phyloP scores from a whole-genome alignment of 2,797 vertebrate species.

The Emydoidea blandingii region DNA sequence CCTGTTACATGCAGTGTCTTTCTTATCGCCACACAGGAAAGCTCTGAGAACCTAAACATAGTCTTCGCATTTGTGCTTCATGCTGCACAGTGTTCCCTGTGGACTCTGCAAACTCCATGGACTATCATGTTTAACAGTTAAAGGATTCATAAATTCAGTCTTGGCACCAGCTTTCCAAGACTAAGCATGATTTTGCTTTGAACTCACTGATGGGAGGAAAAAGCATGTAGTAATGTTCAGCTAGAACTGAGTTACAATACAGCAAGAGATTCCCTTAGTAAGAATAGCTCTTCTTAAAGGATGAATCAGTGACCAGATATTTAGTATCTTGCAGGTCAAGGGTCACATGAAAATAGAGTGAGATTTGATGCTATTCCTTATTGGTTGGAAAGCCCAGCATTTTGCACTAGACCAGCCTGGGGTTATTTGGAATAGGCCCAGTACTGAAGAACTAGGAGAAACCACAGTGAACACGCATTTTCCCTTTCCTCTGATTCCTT shows the following conservation, averaged over 20 bases:
- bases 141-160: neutral
- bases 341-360: rapidly evolving
- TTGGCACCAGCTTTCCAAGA: neutral
- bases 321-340: neutral
- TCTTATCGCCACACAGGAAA: neutral
- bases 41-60: neutral
- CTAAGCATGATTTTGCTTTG: neutral
- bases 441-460: neutral
- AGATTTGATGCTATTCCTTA: neutral
- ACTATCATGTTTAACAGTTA: neutral
- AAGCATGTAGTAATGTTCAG: neutral
- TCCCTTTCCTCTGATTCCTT: neutral
- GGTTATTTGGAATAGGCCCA: neutral
- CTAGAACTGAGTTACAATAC: neutral
- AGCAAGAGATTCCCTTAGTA: neutral
- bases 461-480: neutral
- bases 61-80: neutral
- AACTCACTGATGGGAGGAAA: neutral
- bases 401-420: neutral
- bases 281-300: neutral
- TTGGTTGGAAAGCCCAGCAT: neutral
- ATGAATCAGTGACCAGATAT: neutral
- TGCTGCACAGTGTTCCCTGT: neutral
- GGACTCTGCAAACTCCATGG: neutral
- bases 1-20: neutral